Base-by-base conservation (phyloP, 2,888 invertebrate species). In the Ephialtes manifestator region DNA sequence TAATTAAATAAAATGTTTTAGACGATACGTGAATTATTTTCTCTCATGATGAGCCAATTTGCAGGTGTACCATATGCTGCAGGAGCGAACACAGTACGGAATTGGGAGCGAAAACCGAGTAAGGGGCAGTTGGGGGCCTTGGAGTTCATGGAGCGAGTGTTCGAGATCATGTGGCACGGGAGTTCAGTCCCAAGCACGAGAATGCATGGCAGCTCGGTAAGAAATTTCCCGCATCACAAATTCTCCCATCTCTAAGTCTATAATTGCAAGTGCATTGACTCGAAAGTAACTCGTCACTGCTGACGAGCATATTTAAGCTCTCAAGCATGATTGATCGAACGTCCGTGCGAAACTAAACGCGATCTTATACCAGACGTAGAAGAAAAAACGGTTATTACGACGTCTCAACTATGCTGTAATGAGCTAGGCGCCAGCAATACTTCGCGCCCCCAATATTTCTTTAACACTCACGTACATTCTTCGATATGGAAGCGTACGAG, bases 81-180 rank as follows among this genome's bases (percentile, higher is more conserved):
- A 92, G 82, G 92, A 92, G 87, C 90, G 91, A 89, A 90, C 91
- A 18, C 92, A 92, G 67, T 92, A 90, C 84, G 92, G 91, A 79
- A 89, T 90, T 11, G 88, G 89, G 10, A 90, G 91, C 35, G 92
- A 91, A 60, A 92, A 92, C 87, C 92, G 92, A 20, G 88, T 90
- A n/a, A 88, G 89, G 80, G 95, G 95, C 51, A 94, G 94, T 8
- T 97, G 97, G 97, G 96, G 96, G 76, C 93, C 96, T 0, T 97
- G 97, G 97, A 96, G 96, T 71, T 93, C 95, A 7, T 97, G 97
- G 97, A 96, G 96, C 87, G 94, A 96, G 13, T 97, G 97, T 92
- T 96, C 97, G n/a, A 95, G 96, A 89, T 95, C 95, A n/a, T 97
- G 97, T 92, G 97, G 97, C 0, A 96, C 97, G 3, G 97, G 97